Conservation (phyloP, 2,888 invertebrate genomes). For the Teinopalpus imperialis region DNA sequence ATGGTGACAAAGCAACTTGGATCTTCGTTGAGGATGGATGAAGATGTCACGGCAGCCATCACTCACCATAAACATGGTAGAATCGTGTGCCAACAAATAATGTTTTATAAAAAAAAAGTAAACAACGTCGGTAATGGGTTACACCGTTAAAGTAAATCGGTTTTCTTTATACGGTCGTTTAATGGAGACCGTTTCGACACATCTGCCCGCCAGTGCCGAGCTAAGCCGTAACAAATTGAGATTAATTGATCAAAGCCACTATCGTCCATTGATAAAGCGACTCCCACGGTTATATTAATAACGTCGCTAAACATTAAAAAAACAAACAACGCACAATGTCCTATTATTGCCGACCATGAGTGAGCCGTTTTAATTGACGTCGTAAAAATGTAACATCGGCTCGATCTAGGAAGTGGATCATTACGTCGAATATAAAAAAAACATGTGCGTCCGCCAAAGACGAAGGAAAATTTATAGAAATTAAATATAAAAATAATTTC, state of each 20-base stretch:
- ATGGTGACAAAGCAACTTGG: too few species aligned
- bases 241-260: conserved; percentile 19
- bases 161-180: background rate
- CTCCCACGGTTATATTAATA: conserved; percentile 21
- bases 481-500: too few species aligned
- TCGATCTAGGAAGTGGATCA: conserved; percentile 10
- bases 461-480: too few species aligned
- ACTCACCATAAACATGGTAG: too few species aligned
- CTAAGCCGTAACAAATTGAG: conserved; percentile 15
- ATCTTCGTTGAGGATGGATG: too few species aligned
- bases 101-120: too few species aligned
- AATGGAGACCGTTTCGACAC: background rate
- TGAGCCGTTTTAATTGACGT: conserved; percentile 17
- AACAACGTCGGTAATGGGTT: too few species aligned
- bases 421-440: too few species aligned
- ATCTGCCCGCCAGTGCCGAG: background rate
- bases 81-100: too few species aligned
- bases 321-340: conserved; percentile 13
- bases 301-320: conserved; percentile 7
- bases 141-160: background rate
- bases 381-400: conserved; percentile 17
- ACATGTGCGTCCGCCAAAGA: too few species aligned
- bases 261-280: conserved; percentile 23
- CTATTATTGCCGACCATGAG: conserved; percentile 15
- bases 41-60: too few species aligned